Conservation (phyloP, 2,888 invertebrate genomes). For the Lasioglossum lativentre region DNA sequence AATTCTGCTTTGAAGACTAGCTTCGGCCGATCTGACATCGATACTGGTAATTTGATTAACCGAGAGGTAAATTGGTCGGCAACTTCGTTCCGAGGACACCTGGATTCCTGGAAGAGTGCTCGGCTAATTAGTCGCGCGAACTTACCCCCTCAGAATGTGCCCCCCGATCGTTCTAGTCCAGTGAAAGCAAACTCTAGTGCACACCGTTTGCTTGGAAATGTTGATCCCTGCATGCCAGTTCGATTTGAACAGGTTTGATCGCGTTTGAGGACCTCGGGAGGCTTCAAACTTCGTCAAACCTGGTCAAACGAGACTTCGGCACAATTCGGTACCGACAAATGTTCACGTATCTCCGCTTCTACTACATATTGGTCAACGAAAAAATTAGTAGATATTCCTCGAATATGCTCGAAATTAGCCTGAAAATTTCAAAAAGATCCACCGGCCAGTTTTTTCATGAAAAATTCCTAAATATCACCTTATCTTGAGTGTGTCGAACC, state of each 20-base stretch:
- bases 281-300: not conserved
- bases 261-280: not conserved
- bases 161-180: not conserved
- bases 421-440: not conserved
- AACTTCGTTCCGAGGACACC: not conserved
- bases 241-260: not conserved
- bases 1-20: not conserved
- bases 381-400: not conserved
- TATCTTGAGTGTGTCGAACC: no score
- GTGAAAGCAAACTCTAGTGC: not conserved
- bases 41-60: not conserved
- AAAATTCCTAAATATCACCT: not conserved
- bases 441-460: rapidly evolving
- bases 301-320: not conserved
- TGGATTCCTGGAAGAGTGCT: not conserved
- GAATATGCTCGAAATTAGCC: rapidly evolving
- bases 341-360: not conserved
- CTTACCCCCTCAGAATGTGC: not conserved
- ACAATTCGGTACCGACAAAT: not conserved
- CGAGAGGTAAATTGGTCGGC: not conserved
- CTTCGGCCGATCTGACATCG: not conserved
- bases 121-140: not conserved
- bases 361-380: not conserved
- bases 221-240: not conserved
- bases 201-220: not conserved